Base-by-base conservation (phyloP, 2,797 vertebrate species). In the Numenius phaeopus region DNA sequence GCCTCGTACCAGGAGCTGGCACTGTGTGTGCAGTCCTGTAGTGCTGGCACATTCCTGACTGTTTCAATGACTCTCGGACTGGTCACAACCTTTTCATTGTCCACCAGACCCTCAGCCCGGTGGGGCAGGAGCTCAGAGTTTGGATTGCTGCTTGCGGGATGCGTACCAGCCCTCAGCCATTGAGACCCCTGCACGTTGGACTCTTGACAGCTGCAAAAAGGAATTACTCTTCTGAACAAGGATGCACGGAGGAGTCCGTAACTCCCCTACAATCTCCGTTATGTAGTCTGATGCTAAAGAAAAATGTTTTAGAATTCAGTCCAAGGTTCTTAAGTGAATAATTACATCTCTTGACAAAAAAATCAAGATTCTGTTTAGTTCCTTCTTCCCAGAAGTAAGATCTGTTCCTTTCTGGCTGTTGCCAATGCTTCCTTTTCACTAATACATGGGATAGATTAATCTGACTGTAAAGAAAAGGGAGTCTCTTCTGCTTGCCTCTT, bases 181-280 rank as follows among this genome's bases (percentile, higher is more conserved):
- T 47, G 59, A 86, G 34, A 67, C 5, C 22, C 18, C 5, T 2
- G 10, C 10, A 21, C 34, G 3, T 0, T 29, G 13, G n/a, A 65
- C 23, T 52, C 23, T 42, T 34, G n/a, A 50, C 9, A 84, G 47
- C 66, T 77, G 37, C 26, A 34, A 54, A 90, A 52, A 67, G n/a
- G 5, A 89, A 64, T 59, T 54, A n/a, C 9, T 19, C 14, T 49
- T 20, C 54, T 70, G 62, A 77, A 39, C 27, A 72, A 59, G 54
- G 47, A 50, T 1, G 1, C 7, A 0, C 0, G 7, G 11, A 18
- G 23, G 22, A 89, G 5, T 57, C 49, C 11, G 0, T 49, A 90
- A 71, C 9, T 79, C 37, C 54, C 30, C 32, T 87, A 37, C 30
- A 80, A 16, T 82, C 37, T 46, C 66, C 15, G 10, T 46, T 66